These are phyloP conservation scores for Paratilapia polleni DNA, from an alignment of 2,113 vertebrate genomes.

Conservation along the genomic window DNA sequence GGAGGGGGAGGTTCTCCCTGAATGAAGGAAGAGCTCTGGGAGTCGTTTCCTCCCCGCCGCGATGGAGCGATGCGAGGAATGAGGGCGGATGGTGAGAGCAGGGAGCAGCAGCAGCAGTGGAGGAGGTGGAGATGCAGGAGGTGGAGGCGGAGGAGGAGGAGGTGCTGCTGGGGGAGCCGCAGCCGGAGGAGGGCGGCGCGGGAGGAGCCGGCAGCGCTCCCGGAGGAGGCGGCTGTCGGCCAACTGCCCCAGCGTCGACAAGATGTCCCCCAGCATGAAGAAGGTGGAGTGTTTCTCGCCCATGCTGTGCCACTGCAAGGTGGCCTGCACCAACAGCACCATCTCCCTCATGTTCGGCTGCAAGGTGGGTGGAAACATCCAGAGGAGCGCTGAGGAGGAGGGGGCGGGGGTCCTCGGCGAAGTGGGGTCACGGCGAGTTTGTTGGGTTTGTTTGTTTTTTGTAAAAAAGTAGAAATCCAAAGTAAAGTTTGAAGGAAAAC, in stretches of 20 bases:
- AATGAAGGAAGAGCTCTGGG: constrained; percentile 78
- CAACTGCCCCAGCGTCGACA: constrained; percentile 82
- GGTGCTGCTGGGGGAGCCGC: constrained; percentile 20
- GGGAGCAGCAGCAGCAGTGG: constrained; percentile 78
- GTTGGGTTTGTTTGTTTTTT: fast-evolving
- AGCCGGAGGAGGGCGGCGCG: constrained; percentile 47
- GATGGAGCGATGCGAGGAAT: constrained; percentile 82
- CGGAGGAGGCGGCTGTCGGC: constrained; percentile 80
- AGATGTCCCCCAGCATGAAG: constrained; percentile 85
- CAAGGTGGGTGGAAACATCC: constrained; percentile 84
- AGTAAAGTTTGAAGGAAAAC: background rate
- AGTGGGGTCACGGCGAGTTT: background rate
- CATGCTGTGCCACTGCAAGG: constrained; percentile 90
- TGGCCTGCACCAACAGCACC: constrained; percentile 89
- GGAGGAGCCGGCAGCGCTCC: constrained; percentile 78
- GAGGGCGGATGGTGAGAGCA: constrained; percentile 87
- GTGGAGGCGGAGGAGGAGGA: constrained; percentile 52
- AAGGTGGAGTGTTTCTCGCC: constrained; percentile 89
- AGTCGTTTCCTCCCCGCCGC: constrained; percentile 67
- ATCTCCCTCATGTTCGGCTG: constrained; percentile 92
- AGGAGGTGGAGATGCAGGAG: constrained; percentile 46
- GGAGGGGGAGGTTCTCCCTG: constrained; percentile 65
- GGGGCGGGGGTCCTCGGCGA: background rate
- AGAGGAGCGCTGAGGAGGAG: too few species aligned
- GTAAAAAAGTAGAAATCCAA: background rate